Evolutionary conservation across 2,888 invertebrate genomes (phyloP), one percentile per base, ranked within the genome.

Genomic region (Tiphia femorata): DNA sequence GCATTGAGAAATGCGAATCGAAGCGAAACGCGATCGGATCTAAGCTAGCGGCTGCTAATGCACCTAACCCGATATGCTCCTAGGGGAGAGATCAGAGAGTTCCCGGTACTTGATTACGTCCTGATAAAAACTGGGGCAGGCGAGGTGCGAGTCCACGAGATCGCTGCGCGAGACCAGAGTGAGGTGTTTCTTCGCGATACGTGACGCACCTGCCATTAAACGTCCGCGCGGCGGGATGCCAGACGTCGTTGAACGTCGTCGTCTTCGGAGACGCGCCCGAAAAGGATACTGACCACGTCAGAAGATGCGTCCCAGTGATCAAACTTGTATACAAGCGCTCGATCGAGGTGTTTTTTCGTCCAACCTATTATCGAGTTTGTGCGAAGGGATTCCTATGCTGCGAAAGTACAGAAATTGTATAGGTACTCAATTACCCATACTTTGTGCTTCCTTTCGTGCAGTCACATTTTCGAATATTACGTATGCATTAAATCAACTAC

Each of bases 1-100:
- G n/a, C n/a, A n/a, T n/a, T n/a, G n/a, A n/a, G n/a, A n/a, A n/a
- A n/a, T n/a, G n/a, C n/a, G n/a, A n/a, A n/a, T n/a, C n/a, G n/a
- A n/a, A n/a, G n/a, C n/a, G n/a, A n/a, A n/a, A n/a, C n/a, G n/a
- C n/a, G n/a, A n/a, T n/a, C n/a, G n/a, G n/a, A n/a, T n/a, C n/a
- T n/a, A n/a, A n/a, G n/a, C n/a, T n/a, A n/a, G n/a, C 33, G 33
- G 12, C 54, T 49, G 54, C 37, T 30, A 33, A 50, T 41, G 35
- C 61, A 44, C 40, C 46, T 21, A 12, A 35, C 19, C 50, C 41
- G 60, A 49, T 30, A 38, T 47, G 41, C 54, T 71, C 75, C 73
- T 67, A 61, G 52, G 75, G 75, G 75, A 74, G 68, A 75, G 64
- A 66, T 73, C 70, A 64, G 42, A 55, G 64, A 67, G 68, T 75